Percentiles rank a stretch among this genome's conserved stretches.
phyloP scores from a whole-genome alignment of 2,888 invertebrate genomes.

The Gymnosoma rotundatum region DNA sequence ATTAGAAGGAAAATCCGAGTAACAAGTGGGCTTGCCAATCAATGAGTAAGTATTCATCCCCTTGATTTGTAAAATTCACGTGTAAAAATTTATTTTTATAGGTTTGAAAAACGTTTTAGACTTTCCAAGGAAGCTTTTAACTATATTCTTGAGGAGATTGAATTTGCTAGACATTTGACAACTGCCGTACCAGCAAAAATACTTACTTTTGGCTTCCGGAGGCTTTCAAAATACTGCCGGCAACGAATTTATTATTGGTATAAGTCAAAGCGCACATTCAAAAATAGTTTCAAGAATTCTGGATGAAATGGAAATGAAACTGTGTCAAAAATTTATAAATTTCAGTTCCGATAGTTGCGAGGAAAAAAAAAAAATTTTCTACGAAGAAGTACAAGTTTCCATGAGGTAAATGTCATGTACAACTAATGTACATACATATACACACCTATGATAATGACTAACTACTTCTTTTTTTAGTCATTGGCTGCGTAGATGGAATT shows the following conservation, averaged over 20 bases:
- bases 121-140: too few relatives aligned
- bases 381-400: conserved; percentile 8
- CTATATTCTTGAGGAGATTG: too few relatives aligned
- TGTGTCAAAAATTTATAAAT: not conserved
- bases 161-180: too few relatives aligned
- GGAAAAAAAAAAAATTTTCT: not conserved
- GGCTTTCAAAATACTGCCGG: too few relatives aligned
- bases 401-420: not conserved
- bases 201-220: too few relatives aligned
- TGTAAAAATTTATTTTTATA: too few relatives aligned
- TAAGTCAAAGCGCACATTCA: not conserved
- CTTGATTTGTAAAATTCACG: too few relatives aligned
- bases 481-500: conserved; percentile 4
- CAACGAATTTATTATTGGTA: too few relatives aligned
- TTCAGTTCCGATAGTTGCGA: not conserved
- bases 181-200: too few relatives aligned
- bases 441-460: not conserved
- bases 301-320: not conserved
- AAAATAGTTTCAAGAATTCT: not conserved
- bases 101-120: too few relatives aligned
- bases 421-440: too few relatives aligned
- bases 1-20: not conserved
- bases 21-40: conserved; percentile 1
- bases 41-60: not conserved
- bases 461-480: not conserved